Evolutionary conservation across 2,797 vertebrate genomes (phyloP).

Genomic region (Rachycentron canadum): DNA sequence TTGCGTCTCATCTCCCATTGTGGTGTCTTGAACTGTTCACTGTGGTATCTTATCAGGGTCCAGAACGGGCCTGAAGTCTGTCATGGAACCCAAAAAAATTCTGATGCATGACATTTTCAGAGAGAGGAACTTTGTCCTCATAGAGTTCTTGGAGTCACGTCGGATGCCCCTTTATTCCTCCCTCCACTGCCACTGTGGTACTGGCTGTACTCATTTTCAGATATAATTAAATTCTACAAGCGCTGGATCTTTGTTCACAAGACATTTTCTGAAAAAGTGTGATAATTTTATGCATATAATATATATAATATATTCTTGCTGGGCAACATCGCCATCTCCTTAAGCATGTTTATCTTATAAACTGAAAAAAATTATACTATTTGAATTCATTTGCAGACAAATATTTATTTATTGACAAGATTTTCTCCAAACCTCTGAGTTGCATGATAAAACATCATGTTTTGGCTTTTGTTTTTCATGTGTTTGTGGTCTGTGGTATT

Average conservation of each 20-base stretch:
- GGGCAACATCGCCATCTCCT: background rate
- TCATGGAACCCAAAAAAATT: slow-evolving; percentile 45
- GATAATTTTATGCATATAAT: slow-evolving; percentile 22
- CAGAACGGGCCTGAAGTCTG: slow-evolving; percentile 44
- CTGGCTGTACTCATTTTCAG: slow-evolving; percentile 45
- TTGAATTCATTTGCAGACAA: background rate
- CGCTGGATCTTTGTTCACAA: slow-evolving; percentile 5
- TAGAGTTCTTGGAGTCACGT: slow-evolving; percentile 45
- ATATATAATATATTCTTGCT: slow-evolving; percentile 7
- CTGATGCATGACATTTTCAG: slow-evolving; percentile 73
- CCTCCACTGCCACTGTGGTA: slow-evolving; percentile 28
- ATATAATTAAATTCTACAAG: slow-evolving; percentile 50
- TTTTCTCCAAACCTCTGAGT: background rate
- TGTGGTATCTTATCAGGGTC: slow-evolving; percentile 36
- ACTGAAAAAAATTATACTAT: background rate
- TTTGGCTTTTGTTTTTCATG: background rate
- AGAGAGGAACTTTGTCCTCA: slow-evolving; percentile 57
- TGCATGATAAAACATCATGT: background rate
- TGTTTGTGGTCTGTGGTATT: background rate
- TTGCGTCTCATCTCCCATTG: slow-evolving; percentile 36
- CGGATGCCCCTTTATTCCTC: slow-evolving; percentile 42
- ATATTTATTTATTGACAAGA: background rate
- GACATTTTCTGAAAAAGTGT: slow-evolving; percentile 19
- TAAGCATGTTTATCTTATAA: background rate
- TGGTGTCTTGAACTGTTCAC: slow-evolving; percentile 59